These are phyloP conservation scores for Chironomus striatipennis DNA, from an alignment of 1,140 invertebrate genomes.

Conservation along the genomic window DNA sequence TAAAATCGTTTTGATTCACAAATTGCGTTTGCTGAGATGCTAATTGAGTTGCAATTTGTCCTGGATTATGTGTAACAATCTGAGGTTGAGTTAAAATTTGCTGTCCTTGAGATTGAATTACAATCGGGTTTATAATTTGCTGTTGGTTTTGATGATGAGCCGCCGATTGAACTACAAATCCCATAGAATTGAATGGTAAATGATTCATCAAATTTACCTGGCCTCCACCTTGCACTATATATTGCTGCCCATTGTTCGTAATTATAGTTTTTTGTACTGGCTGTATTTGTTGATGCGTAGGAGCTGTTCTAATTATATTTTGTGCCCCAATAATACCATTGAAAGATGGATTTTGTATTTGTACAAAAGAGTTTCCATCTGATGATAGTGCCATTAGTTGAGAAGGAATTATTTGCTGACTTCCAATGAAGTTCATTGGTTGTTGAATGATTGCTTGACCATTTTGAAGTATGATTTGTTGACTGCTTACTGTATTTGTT, in stretches of 20 bases:
- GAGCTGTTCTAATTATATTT: slow-evolving; percentile 57
- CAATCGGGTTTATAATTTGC: slow-evolving; percentile 39
- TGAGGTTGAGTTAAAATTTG: background rate
- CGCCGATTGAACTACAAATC: slow-evolving; percentile 51
- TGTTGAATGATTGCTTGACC: slow-evolving; percentile 45
- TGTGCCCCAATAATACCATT: slow-evolving; percentile 35
- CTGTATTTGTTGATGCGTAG: slow-evolving; percentile 45
- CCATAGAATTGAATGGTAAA: slow-evolving; percentile 68
- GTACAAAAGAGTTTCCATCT: slow-evolving; percentile 58
- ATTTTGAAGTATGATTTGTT: slow-evolving; percentile 62
- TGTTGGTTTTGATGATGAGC: slow-evolving; percentile 45
- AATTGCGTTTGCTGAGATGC: background rate
- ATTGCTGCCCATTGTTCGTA: slow-evolving; percentile 62
- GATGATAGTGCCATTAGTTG: slow-evolving; percentile 68
- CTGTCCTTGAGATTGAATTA: slow-evolving; percentile 6
- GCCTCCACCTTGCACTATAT: slow-evolving; percentile 53
- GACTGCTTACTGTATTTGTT: slow-evolving; percentile 35
- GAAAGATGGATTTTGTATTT: slow-evolving; percentile 54
- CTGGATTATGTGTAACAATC: background rate
- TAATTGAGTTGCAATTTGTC: background rate
- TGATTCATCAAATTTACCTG: slow-evolving; percentile 62
- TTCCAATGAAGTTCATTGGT: slow-evolving; percentile 69
- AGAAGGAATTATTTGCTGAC: slow-evolving; percentile 74
- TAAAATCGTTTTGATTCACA: background rate
- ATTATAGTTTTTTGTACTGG: slow-evolving; percentile 61